A percentile compares a stretch with the other conserved stretches of the same genome.
phyloP scores from a whole-genome alignment of 2,888 invertebrate species.

The Taphrorychus bicolor region DNA sequence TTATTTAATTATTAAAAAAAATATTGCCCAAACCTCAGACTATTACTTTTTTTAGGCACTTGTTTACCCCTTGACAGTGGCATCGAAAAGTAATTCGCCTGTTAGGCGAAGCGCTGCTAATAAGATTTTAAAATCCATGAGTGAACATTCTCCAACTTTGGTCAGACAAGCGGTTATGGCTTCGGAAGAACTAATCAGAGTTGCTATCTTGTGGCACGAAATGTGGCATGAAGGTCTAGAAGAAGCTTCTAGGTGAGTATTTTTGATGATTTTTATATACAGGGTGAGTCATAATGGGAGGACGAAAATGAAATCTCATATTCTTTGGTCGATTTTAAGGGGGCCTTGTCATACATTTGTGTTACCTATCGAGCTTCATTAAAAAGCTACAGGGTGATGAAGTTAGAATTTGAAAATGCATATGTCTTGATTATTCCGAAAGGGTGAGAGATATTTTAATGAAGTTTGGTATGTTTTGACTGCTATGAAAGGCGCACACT shows the following conservation, averaged over 20 bases:
- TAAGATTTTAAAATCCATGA: conserved; percentile 93
- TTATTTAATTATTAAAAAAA: too few relatives aligned
- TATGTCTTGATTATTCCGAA: too few relatives aligned
- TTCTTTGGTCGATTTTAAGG: too few relatives aligned
- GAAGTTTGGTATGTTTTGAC: too few relatives aligned
- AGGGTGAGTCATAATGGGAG: too few relatives aligned
- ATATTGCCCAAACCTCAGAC: not conserved
- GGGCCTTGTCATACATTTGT: too few relatives aligned
- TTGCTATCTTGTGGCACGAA: conserved; percentile 99
- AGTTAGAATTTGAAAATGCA: too few relatives aligned
- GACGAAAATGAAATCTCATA: too few relatives aligned
- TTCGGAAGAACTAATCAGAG: conserved; percentile 94
- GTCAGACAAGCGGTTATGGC: conserved; percentile 97
- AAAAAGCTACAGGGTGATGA: too few relatives aligned
- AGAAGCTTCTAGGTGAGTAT: conserved; percentile 77
- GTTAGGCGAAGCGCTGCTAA: conserved; percentile 90
- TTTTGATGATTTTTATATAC: not conserved
- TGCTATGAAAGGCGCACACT: too few relatives aligned
- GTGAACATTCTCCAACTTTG: conserved; percentile 89
- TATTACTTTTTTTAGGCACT: conserved; percentile 70
- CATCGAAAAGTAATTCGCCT: conserved; percentile 90
- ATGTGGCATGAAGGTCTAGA: conserved; percentile 98
- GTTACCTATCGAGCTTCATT: too few relatives aligned
- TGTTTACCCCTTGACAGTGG: conserved; percentile 97
- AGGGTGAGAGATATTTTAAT: too few relatives aligned